Conservation (phyloP, 2,797 vertebrate species). For the Mormyrops attenuatus region DNA sequence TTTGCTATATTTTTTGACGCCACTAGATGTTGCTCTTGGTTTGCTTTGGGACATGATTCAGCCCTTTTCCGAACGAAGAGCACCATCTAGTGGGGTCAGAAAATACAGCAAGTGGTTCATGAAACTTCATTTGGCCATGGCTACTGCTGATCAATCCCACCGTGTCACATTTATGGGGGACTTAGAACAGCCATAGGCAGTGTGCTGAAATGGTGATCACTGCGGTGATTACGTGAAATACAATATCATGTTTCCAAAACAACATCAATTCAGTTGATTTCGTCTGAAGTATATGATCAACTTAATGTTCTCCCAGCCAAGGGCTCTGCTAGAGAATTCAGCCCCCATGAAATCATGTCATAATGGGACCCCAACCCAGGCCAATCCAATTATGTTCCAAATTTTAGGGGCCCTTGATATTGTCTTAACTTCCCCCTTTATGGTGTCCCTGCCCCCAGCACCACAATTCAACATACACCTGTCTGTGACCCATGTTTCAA, state of each 20-base stretch:
- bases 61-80: background rate
- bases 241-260: background rate
- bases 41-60: background rate
- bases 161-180: background rate
- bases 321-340: background rate
- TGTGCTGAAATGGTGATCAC: background rate
- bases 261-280: background rate
- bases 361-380: background rate
- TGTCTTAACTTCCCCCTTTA: background rate
- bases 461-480: background rate
- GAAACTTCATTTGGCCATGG: background rate
- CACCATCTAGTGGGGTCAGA: background rate
- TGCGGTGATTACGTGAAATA: background rate
- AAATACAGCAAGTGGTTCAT: background rate
- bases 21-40: background rate
- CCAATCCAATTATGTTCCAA: background rate
- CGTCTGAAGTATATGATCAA: background rate
- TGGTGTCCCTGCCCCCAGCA: background rate
- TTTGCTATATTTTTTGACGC: background rate
- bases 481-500: background rate
- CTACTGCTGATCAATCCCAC: background rate
- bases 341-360: background rate
- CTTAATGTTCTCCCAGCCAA: background rate
- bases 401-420: background rate
- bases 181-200: background rate